Evolutionary conservation across 2,113 vertebrate species (phyloP).

Genomic region (Eonycteris spelaea): DNA sequence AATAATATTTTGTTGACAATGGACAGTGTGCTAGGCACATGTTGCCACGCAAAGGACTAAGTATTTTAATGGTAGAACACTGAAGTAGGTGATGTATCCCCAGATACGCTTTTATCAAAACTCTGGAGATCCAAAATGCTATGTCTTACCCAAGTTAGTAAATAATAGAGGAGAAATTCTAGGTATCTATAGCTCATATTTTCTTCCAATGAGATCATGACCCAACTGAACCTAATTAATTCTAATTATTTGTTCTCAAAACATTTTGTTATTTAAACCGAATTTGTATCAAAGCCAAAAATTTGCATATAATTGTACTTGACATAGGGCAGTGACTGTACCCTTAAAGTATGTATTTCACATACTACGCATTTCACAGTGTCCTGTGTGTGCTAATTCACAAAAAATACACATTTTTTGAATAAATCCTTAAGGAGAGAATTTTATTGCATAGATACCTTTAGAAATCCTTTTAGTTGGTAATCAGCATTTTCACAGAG

Average conservation of each 20-base stretch:
- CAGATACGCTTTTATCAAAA: background rate
- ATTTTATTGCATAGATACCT: background rate
- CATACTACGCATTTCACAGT: background rate
- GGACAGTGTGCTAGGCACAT: background rate
- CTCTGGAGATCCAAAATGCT: background rate
- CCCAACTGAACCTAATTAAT: background rate
- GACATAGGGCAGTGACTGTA: background rate
- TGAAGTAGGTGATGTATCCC: background rate
- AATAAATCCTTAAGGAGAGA: background rate
- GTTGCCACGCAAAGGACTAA: background rate
- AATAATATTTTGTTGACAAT: background rate
- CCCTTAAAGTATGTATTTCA: background rate
- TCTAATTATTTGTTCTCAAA: background rate
- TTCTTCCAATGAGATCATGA: background rate
- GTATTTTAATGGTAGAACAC: background rate
- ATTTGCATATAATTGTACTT: background rate
- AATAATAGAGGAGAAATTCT: background rate
- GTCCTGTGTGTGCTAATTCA: background rate
- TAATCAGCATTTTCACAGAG: background rate
- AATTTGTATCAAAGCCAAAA: background rate
- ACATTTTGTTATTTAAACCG: background rate
- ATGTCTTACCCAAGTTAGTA: background rate
- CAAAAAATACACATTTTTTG: background rate
- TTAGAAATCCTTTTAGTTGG: background rate
- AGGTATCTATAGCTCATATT: background rate